Evolutionary conservation across 2,113 vertebrate species (phyloP).

Genomic region (Ranitomeya imitator): DNA sequence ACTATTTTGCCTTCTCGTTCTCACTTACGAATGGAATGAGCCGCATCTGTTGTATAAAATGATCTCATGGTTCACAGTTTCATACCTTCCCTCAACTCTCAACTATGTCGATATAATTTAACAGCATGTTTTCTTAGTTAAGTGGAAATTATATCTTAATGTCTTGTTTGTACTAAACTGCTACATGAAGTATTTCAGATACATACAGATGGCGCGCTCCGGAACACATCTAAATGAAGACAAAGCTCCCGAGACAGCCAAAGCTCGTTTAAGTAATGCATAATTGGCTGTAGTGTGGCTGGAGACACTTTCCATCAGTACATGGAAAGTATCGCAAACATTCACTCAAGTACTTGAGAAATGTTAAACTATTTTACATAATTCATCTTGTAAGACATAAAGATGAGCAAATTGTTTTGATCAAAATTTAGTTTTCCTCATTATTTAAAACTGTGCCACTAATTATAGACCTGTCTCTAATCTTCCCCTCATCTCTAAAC

Average conservation of each 20-base stretch:
- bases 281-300: slow-evolving; percentile 2
- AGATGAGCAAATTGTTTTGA: no score
- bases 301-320: neutral
- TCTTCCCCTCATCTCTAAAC: no score
- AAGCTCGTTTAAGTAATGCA: neutral
- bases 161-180: neutral
- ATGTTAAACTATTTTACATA: neutral
- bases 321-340: neutral
- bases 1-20: neutral
- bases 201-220: neutral
- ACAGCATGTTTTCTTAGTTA: neutral
- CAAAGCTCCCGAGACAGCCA: neutral
- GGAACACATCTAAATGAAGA: neutral
- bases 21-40: neutral
- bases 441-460: no score
- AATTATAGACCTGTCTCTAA: no score
- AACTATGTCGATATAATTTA: neutral
- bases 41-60: neutral
- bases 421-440: no score
- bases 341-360: neutral
- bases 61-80: slow-evolving; percentile 24
- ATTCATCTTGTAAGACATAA: no score
- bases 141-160: neutral
- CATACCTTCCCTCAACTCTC: neutral
- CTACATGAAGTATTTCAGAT: neutral